Conservation (phyloP, 2,113 vertebrate genomes). For the Trematomus loennbergii region DNA sequence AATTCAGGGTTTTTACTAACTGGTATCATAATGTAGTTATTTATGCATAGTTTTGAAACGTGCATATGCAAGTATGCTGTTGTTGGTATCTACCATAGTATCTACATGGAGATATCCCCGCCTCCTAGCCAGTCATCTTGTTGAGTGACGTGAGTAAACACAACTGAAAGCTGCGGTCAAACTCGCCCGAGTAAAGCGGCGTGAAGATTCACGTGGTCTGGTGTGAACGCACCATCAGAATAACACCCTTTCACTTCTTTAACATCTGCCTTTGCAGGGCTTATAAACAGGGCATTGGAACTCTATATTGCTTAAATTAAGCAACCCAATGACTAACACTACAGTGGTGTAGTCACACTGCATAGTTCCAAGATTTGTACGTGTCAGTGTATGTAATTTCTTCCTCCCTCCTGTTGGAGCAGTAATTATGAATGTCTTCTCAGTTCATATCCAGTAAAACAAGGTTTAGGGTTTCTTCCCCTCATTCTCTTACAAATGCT, state of each 20-base stretch:
- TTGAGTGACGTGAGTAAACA: no score
- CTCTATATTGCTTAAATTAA: neutral
- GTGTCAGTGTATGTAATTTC: slow-evolving; percentile 31
- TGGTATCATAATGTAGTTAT: no score
- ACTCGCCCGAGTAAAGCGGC: no score
- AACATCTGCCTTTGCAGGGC: neutral
- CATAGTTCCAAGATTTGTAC: slow-evolving; percentile 47
- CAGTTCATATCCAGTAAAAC: slow-evolving; percentile 47
- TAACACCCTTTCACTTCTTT: neutral
- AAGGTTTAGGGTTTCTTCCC: slow-evolving; percentile 44
- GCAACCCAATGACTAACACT: slow-evolving; percentile 2
- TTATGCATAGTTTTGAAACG: no score
- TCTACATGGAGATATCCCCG: no score
- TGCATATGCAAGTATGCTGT: no score
- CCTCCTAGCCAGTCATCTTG: no score
- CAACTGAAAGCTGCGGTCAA: no score
- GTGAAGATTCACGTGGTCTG: no score
- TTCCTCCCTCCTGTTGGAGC: slow-evolving; percentile 24
- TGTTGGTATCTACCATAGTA: no score
- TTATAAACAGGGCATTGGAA: slow-evolving; percentile 8
- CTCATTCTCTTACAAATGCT: slow-evolving; percentile 30
- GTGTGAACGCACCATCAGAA: neutral
- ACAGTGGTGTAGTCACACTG: slow-evolving; percentile 8
- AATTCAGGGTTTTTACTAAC: no score
- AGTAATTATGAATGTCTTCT: slow-evolving; percentile 47